phyloP scores from a whole-genome alignment of 92 coral and sea anemone species.

The Epizoanthus stellaris region DNA sequence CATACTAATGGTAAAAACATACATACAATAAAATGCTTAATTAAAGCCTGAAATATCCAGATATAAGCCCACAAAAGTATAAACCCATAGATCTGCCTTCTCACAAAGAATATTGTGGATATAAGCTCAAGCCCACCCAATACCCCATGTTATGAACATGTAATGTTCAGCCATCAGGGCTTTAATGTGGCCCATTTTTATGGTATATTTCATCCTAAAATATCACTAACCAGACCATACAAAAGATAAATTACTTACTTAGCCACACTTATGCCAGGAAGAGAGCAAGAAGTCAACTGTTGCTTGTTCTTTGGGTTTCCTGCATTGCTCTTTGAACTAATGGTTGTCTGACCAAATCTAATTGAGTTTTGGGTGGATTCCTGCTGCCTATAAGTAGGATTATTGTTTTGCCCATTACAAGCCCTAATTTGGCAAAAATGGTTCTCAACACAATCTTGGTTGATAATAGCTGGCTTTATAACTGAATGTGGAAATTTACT shows the following conservation, averaged over 20 bases:
- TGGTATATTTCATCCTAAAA: background rate
- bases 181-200: no score
- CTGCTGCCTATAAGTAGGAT: background rate
- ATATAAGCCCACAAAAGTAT: no score
- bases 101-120: no score
- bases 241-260: background rate
- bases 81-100: no score
- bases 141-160: no score
- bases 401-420: no score
- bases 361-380: conserved; percentile 41
- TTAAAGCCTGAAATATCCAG: no score
- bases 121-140: no score
- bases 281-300: background rate
- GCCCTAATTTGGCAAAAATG: no score
- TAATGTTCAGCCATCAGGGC: no score
- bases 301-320: background rate
- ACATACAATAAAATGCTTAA: no score
- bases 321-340: conserved; percentile 39
- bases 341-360: conserved; percentile 25
- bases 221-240: background rate
- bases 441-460: conserved; percentile 53
- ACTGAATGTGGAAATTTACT: conserved; percentile 26
- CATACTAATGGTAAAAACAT: no score
- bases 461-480: conserved; percentile 55
- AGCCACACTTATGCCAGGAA: background rate